phyloP scores from a whole-genome alignment of 1,140 invertebrate genomes.

The Neotoxoptera formosana region DNA sequence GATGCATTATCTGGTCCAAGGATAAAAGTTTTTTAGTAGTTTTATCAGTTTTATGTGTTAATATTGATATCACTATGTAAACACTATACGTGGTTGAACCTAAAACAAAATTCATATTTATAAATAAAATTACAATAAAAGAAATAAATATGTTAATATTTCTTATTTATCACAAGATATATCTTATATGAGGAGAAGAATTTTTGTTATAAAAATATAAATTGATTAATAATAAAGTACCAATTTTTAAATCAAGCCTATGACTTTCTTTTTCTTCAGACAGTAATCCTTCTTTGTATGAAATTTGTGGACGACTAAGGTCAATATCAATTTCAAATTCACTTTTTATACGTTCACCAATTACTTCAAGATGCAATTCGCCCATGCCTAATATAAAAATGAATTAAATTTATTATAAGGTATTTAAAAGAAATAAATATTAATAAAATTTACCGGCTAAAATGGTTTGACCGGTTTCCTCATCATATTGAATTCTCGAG shows the following conservation, averaged over 20 bases:
- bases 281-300: conserved; percentile 84
- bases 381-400: conserved; percentile 80
- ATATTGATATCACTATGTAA: conserved; percentile 50
- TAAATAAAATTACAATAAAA: neutral
- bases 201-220: neutral
- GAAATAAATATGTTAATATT: neutral
- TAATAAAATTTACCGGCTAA: conserved; percentile 70
- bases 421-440: neutral
- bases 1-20: conserved; percentile 73
- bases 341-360: conserved; percentile 82
- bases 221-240: conserved; percentile 61
- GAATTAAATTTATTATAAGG: conserved; percentile 24
- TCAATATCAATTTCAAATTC: conserved; percentile 94
- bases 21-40: conserved; percentile 64
- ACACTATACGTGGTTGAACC: conserved; percentile 18
- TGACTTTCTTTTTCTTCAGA: conserved; percentile 67
- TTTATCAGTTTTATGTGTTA: conserved; percentile 17
- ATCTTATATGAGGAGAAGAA: neutral
- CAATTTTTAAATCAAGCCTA: conserved; percentile 73
- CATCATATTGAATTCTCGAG: conserved; percentile 77
- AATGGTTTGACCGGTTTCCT: conserved; percentile 86
- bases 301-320: conserved; percentile 92
- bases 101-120: neutral
- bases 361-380: conserved; percentile 94
- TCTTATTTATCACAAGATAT: neutral